phyloP scores from a whole-genome alignment of 2,113 vertebrate genomes.

The Etheostoma spectabile region DNA sequence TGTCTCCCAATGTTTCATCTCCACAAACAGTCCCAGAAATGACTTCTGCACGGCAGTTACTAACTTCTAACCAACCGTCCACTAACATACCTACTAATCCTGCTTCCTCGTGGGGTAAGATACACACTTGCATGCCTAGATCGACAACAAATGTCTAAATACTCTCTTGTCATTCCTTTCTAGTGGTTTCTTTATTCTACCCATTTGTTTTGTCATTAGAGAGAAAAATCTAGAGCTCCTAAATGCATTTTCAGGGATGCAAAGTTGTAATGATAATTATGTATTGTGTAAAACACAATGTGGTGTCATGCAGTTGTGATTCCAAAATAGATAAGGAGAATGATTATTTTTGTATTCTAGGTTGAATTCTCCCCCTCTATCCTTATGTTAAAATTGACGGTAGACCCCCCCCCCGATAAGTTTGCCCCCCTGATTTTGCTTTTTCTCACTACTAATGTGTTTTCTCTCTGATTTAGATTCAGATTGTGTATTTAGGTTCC shows the following conservation, averaged over 20 bases:
- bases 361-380: too few species aligned
- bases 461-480: background rate
- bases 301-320: too few species aligned
- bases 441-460: too few species aligned
- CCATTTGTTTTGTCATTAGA: background rate
- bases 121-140: background rate
- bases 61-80: constrained; percentile 42
- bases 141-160: background rate
- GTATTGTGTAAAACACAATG: too few species aligned
- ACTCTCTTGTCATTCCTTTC: background rate
- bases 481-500: background rate
- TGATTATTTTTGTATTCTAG: too few species aligned
- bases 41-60: constrained; percentile 4
- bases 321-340: too few species aligned
- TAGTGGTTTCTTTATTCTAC: background rate
- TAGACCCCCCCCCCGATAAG: too few species aligned
- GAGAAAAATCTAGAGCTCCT: too few species aligned
- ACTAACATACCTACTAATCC: constrained; percentile 46
- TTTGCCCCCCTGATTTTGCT: too few species aligned
- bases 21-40: constrained; percentile 17
- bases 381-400: too few species aligned
- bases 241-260: too few species aligned
- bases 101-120: constrained; percentile 53
- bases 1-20: background rate
- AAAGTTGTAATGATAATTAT: too few species aligned